Base-by-base conservation (phyloP, 2,113 vertebrate genomes). In the Brachyhypopomus occidentalis region DNA sequence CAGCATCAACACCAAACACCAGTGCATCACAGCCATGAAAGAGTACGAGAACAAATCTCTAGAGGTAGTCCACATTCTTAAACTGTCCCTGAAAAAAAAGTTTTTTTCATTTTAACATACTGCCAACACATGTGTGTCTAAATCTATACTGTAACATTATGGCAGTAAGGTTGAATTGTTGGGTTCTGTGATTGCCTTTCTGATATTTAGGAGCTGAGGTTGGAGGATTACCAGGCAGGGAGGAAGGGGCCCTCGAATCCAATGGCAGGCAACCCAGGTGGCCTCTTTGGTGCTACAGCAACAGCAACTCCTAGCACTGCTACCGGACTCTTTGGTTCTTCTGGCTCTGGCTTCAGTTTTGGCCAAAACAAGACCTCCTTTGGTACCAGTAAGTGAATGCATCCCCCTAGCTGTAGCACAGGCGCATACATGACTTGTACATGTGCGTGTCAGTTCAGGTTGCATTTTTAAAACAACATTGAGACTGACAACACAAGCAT, bases 21-120 rank as follows among this genome's bases (percentile, higher is more conserved):
- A 99, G 74, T 99, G 98, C 81, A 99, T 99, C 86, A 99, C 97
- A 4, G 98, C 98, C 73, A 99, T 99, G 98, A 99, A 99, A 85
- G 98, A 99, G 64, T 99, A 99, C 0, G 97, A 99, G 87, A 98
- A 96, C 92, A 97, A 97, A 78, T 96, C 95, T 2, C 85, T 97
- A 0, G 96, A 96, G 94, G 96, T 96, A 66, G 88, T 77, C 27
- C 64, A 14, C 16, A 70, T 67, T 69, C 8, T 59, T 16, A 4
- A 3, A 72, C 30, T 23, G 3, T 67, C 34, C 17, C 16, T 20
- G 22, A 4, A 9, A 9, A 34, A 11, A 4, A 30, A 30, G 30
- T 30, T 30, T 30, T 72, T 64, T 63, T 17, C 1, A 38, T 38
- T 69, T 1, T 38, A 9, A 6, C 36, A 12, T 52, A 11, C 45